A percentile compares a stretch with the other conserved stretches of the same genome.
phyloP scores from a whole-genome alignment of 2,888 invertebrate species.

The Cheilosia variabilis region DNA sequence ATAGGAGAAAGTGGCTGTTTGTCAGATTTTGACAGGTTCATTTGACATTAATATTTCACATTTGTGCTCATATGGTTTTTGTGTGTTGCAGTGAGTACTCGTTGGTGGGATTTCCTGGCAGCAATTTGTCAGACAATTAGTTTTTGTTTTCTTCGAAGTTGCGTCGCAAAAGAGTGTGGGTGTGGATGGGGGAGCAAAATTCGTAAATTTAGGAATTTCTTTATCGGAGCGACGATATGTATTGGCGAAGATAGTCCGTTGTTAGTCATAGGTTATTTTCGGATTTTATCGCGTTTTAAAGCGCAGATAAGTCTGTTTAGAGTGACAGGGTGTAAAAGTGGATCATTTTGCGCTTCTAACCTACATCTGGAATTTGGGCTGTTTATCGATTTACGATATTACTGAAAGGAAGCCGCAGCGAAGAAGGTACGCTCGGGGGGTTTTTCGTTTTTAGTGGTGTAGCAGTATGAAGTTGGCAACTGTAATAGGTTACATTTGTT shows the following conservation, averaged over 20 bases:
- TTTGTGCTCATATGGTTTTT: not conserved
- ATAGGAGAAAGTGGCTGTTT: constrained; percentile 81
- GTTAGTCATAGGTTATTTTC: constrained; percentile 25
- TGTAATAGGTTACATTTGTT: too few relatives aligned
- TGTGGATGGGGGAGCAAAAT: not conserved
- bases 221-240: not conserved
- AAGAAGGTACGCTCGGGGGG: not conserved
- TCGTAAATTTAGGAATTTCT: not conserved
- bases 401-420: not conserved
- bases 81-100: too few relatives aligned
- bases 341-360: not conserved
- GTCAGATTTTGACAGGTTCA: constrained; percentile 76
- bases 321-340: not conserved
- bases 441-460: too few relatives aligned
- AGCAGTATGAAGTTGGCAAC: too few relatives aligned
- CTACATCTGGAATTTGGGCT: not conserved
- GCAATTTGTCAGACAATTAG: constrained; percentile 51
- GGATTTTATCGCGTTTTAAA: not conserved
- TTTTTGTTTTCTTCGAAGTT: not conserved
- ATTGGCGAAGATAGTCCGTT: not conserved
- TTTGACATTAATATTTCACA: constrained; percentile 62
- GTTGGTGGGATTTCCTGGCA: constrained; percentile 28
- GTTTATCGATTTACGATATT: not conserved
- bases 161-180: not conserved
- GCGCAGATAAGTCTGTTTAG: not conserved